A percentile compares a stretch with the other conserved stretches of the same genome.
Conservation (phyloP, 2,113 vertebrate species). For the Triplophysa rosa region DNA sequence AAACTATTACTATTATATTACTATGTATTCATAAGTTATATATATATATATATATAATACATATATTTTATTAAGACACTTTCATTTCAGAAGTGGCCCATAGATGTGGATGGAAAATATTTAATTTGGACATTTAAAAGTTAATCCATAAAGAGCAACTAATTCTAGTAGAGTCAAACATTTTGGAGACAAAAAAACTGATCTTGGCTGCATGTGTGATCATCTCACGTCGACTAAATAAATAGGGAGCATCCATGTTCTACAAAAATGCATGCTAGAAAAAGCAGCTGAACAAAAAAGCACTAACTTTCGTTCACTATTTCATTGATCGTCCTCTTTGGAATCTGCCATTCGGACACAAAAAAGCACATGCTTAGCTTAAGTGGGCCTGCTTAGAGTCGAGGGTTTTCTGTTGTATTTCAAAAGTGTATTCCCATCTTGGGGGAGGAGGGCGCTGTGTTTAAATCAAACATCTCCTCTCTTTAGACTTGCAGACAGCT, state of each 20-base stretch:
- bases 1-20: too few species aligned
- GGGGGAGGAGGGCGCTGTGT: constrained; percentile 16
- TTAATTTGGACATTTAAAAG: neutral
- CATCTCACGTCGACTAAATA: constrained; percentile 20
- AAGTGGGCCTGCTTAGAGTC: neutral
- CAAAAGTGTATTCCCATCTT: constrained; percentile 3
- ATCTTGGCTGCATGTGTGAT: neutral
- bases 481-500: constrained; percentile 42
- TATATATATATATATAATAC: too few species aligned
- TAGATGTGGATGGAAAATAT: too few species aligned
- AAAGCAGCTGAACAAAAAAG: constrained; percentile 65
- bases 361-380: constrained; percentile 17
- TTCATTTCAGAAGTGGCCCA: too few species aligned
- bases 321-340: constrained; percentile 64
- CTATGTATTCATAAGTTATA: too few species aligned
- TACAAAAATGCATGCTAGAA: constrained; percentile 55
- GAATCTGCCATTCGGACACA: neutral
- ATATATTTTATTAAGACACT: too few species aligned
- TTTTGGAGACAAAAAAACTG: neutral
- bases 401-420: constrained; percentile 8
- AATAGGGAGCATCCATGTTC: constrained; percentile 19
- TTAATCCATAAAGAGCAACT: neutral
- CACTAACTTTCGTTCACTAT: constrained; percentile 67
- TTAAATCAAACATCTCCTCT: constrained; percentile 39
- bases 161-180: neutral